Evolutionary conservation across 2,113 vertebrate species (phyloP).

Genomic region (Clarias gariepinus): DNA sequence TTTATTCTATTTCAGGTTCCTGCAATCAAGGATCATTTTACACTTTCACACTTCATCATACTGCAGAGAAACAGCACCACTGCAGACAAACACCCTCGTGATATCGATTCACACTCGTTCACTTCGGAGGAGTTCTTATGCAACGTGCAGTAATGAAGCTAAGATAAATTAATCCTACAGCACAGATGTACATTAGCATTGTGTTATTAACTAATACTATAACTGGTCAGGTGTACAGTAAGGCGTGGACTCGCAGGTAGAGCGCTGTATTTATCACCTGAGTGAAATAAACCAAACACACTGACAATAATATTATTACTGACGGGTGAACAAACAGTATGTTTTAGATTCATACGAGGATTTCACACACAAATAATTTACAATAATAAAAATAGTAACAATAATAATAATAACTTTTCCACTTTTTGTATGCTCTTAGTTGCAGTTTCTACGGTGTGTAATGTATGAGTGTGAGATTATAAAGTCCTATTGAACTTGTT

Average conservation of each 20-base stretch:
- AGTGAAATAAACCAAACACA: not conserved
- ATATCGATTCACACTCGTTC: not conserved
- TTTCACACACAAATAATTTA: not conserved
- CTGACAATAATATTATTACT: not conserved
- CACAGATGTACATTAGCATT: not conserved
- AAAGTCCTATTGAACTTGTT: not conserved
- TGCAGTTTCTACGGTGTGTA: not conserved
- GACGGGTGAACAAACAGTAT: not conserved
- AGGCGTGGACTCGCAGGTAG: not conserved
- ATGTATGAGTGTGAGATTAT: not conserved
- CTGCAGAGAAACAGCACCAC: not conserved
- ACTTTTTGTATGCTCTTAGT: not conserved
- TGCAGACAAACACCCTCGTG: not conserved
- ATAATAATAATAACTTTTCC: not conserved
- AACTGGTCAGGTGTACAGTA: not conserved
- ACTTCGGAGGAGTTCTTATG: not conserved
- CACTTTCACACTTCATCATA: slow-evolving; percentile 1
- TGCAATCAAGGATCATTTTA: not conserved
- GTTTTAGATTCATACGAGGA: not conserved
- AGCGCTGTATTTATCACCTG: not conserved
- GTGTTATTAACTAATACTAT: not conserved
- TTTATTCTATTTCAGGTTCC: not conserved
- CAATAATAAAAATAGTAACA: not conserved
- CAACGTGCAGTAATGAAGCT: not conserved
- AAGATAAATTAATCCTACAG: not conserved